Evolutionary conservation across 92 coral and sea anemone genomes (phyloP).

Genomic region (Phenganax subtilis): DNA sequence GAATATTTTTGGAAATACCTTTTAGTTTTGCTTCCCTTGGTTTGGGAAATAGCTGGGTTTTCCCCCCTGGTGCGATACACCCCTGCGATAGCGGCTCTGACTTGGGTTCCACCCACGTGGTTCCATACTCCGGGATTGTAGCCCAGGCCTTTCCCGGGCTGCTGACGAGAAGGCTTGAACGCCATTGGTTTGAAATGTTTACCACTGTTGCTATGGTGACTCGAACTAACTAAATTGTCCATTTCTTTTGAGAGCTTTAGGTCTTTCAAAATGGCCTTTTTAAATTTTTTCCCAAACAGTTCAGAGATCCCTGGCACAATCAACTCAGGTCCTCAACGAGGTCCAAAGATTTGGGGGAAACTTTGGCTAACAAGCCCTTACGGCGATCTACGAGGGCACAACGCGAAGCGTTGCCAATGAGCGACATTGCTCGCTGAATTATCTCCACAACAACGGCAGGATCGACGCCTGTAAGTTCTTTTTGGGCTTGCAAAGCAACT

Average conservation of each 20-base stretch:
- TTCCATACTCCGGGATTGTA: not conserved
- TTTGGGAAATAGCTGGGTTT: too few relatives aligned
- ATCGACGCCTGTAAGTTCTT: not conserved
- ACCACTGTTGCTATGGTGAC: not conserved
- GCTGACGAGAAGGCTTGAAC: not conserved
- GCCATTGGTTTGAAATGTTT: not conserved
- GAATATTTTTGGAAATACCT: too few relatives aligned
- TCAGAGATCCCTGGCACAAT: not conserved
- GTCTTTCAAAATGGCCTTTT: not conserved
- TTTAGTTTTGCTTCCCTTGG: too few relatives aligned
- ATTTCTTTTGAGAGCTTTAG: not conserved
- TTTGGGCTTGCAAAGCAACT: not conserved
- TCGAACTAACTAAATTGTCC: not conserved
- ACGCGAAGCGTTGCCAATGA: not conserved
- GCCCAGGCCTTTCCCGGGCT: slow-evolving; percentile 2
- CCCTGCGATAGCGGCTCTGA: too few relatives aligned
- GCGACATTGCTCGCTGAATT: not conserved
- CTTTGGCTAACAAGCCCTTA: not conserved
- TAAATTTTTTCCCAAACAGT: slow-evolving; percentile 6
- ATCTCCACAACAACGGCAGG: not conserved
- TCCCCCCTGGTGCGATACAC: too few relatives aligned
- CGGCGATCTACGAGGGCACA: not conserved
- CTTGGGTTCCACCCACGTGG: not conserved
- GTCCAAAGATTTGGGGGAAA: not conserved
- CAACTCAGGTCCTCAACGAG: not conserved